phyloP scores from a whole-genome alignment of 2,888 invertebrate species.

The Pterobdella sp. region DNA sequence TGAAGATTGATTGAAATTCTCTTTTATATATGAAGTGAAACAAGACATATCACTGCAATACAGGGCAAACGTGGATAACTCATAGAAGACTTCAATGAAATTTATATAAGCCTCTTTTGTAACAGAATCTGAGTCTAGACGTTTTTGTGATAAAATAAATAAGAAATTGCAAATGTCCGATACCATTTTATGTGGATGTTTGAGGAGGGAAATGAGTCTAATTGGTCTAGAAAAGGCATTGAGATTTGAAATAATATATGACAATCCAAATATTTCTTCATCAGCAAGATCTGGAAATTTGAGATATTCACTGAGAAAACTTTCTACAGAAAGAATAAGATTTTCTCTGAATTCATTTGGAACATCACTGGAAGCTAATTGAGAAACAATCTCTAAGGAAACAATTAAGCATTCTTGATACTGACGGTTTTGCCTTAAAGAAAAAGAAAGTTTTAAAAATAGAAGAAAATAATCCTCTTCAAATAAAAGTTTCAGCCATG shows the following conservation, averaged over 20 bases:
- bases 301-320: neutral
- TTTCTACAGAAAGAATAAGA: neutral
- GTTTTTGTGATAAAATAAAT: neutral
- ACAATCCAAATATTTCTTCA: neutral
- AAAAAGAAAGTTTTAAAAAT: neutral
- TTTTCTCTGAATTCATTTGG: neutral
- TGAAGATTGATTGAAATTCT: neutral
- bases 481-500: neutral
- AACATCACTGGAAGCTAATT: neutral
- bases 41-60: neutral
- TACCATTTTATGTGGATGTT: neutral
- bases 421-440: neutral
- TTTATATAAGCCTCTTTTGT: neutral
- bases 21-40: neutral
- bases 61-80: neutral
- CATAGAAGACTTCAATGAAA: neutral
- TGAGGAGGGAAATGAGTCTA: neutral
- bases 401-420: neutral
- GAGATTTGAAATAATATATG: neutral
- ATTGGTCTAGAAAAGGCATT: neutral
- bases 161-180: neutral
- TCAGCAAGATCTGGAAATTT: neutral
- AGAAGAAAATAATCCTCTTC: neutral
- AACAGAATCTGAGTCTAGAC: neutral
- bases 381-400: neutral